Percentiles rank a stretch among this genome's conserved stretches.
Conservation (phyloP, 2,797 vertebrate species). For the Trichosurus vulpecula region DNA sequence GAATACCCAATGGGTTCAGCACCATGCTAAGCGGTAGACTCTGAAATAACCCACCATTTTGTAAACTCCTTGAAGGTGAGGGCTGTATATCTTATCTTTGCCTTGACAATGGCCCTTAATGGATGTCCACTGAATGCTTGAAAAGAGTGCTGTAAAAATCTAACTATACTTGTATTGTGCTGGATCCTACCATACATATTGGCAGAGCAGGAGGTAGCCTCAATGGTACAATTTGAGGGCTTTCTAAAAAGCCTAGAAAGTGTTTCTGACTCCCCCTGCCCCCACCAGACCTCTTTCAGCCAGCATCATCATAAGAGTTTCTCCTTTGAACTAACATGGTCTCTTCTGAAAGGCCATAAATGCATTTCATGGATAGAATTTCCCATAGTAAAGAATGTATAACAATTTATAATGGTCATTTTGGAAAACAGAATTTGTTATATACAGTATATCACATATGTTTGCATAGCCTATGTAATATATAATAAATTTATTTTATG, state of each 20-base stretch:
- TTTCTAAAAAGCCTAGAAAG: not conserved
- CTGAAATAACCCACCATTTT: not conserved
- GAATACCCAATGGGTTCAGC: slow-evolving; percentile 16
- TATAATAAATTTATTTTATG: not conserved
- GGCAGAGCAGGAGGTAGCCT: not conserved
- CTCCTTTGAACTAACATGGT: not conserved
- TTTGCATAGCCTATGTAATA: not conserved
- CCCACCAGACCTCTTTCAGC: not conserved
- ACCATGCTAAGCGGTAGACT: not conserved
- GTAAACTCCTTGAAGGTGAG: not conserved
- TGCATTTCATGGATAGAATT: not conserved
- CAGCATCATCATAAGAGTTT: not conserved
- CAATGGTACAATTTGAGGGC: not conserved
- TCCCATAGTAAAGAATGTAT: not conserved
- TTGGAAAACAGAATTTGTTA: not conserved
- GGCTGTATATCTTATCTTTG: not conserved
- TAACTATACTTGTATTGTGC: not conserved
- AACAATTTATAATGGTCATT: not conserved
- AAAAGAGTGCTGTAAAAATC: not conserved
- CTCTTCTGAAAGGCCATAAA: not conserved
- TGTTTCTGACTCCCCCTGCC: not conserved
- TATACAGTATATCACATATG: not conserved
- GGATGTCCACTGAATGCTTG: not conserved
- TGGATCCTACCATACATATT: not conserved
- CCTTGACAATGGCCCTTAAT: not conserved